Conservation (phyloP, 1,140 invertebrate species). For the Ericerus pela region DNA sequence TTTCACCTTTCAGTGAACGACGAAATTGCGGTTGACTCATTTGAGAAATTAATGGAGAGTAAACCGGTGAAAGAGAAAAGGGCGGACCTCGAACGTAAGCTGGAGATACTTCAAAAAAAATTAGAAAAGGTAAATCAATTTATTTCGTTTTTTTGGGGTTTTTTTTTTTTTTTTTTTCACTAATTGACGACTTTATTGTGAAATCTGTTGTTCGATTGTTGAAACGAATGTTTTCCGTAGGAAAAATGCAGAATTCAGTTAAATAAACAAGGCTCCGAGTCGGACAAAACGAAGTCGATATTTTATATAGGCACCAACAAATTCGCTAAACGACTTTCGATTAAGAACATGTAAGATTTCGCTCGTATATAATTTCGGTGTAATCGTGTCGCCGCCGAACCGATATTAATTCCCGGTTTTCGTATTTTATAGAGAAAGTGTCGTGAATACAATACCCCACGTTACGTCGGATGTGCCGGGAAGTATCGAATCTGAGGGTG, state of each 20-base stretch:
- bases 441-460: not conserved
- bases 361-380: too few species aligned
- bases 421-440: not conserved
- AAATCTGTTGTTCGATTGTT: too few species aligned
- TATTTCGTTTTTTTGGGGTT: too few species aligned
- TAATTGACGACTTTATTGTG: not conserved
- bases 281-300: too few species aligned
- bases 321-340: constrained; percentile 62
- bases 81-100: constrained; percentile 69
- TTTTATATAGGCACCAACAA: not conserved
- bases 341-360: constrained; percentile 60
- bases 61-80: constrained; percentile 70
- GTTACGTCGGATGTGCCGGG: not conserved
- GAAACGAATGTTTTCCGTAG: too few species aligned
- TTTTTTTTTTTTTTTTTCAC: constrained; percentile 8
- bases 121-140: constrained; percentile 69
- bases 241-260: too few species aligned
- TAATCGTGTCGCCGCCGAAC: too few species aligned
- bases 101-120: constrained; percentile 68
- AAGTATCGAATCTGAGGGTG: constrained; percentile 31
- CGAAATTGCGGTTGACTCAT: constrained; percentile 51
- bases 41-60: constrained; percentile 63
- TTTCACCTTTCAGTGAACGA: constrained; percentile 31
- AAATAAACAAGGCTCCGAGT: too few species aligned
- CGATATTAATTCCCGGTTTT: too few species aligned